Base-by-base conservation (phyloP, 2,113 vertebrate species). In the Melanerpes aurifrons region DNA sequence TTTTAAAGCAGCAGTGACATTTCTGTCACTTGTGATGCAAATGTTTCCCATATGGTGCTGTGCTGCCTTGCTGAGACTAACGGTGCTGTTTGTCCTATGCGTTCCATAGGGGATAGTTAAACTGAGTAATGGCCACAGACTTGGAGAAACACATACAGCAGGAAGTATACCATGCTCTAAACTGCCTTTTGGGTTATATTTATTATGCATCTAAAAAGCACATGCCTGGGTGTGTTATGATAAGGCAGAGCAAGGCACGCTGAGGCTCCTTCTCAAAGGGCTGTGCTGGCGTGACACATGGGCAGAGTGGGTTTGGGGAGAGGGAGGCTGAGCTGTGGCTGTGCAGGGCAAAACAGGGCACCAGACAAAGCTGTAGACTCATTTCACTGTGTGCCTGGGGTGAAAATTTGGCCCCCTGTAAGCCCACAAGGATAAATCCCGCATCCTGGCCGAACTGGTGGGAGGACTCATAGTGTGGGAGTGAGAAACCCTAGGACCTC, bases 11-110 rank as follows among this genome's bases (percentile, higher is more conserved):
- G 86, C 87, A 86, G 62, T 10, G 53, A 87, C 77, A 81, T 90
- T 89, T 87, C 92, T 77, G 67, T 74, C 73, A 56, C 53, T 14
- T 73, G 84, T n/a, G 89, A 89, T 89, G 72, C 54, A 83, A 93
- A 95, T 3, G 26, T n/a, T 91, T 90, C 91, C 90, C 94, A 72
- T 81, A 59, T 81, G 95, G 85, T 58, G 48, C 5, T 40, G 40
- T 40, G 28, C 61, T 59, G 48, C 40, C 72, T 73, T 64, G 31
- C 70, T 26, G 74, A 59, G 89, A 96, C 93, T 91, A 87, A 81
- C 22, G 8, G 58, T 1, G 15, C 37, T 83, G 69, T 85, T 94
- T 86, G 91, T 87, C 83, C 86, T 64, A 62, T 2, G 14, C 53
- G 71, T 91, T 92, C 94, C 92, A 76, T 3, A 83, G 37, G 59